Evolutionary conservation across 53 echinoderm and acorn worm species (phyloP).

Genomic region (Hippasteria phrygiana): DNA sequence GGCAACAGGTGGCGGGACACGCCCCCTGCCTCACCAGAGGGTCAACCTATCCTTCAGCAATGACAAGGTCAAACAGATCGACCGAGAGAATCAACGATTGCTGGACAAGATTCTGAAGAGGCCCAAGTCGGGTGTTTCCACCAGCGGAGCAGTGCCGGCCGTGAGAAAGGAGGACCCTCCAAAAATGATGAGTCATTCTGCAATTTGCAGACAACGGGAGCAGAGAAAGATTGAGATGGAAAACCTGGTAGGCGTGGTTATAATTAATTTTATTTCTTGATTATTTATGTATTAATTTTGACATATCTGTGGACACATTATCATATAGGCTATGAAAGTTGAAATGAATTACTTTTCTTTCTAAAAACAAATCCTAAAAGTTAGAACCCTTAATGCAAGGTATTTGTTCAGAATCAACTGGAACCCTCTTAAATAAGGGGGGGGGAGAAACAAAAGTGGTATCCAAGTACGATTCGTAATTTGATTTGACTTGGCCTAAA

Average conservation of each 20-base stretch:
- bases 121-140: slow-evolving; percentile 32
- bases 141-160: slow-evolving; percentile 1
- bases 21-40: slow-evolving; percentile 80
- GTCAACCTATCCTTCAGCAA: slow-evolving; percentile 99
- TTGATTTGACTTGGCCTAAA: too few species aligned
- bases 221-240: slow-evolving; percentile 92
- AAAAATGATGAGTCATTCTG: slow-evolving; percentile 80
- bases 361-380: too few species aligned
- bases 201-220: slow-evolving; percentile 84
- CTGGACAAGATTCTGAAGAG: slow-evolving; percentile 78
- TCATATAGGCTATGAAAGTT: too few species aligned
- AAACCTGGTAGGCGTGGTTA: slow-evolving; percentile 86
- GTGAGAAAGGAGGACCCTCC: slow-evolving; percentile 1
- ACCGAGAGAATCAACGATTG: slow-evolving; percentile 89
- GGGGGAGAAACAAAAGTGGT: too few species aligned
- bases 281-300: too few species aligned
- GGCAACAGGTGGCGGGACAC: not conserved
- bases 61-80: slow-evolving; percentile 89
- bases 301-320: too few species aligned
- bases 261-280: too few species aligned
- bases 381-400: too few species aligned
- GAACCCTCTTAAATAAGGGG: too few species aligned
- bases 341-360: too few species aligned
- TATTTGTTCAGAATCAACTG: too few species aligned
- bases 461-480: too few species aligned